Evolutionary conservation across 1,140 invertebrate genomes (phyloP), one percentile per base, ranked within the genome.

Genomic region (Trigoniulus corallinus): DNA sequence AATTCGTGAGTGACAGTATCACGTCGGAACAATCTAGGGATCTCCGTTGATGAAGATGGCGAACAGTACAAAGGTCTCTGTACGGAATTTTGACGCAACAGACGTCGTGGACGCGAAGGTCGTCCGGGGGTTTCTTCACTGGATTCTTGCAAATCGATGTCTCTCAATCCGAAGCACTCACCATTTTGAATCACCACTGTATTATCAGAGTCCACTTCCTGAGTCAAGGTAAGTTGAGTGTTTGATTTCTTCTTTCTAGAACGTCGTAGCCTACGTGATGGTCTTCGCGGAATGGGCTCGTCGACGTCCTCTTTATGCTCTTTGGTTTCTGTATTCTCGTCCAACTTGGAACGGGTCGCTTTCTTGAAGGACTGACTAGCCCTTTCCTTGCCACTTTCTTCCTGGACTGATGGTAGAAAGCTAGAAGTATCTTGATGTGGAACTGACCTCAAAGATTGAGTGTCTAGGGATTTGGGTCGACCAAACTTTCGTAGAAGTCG

Each of bases 81-180:
- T 20, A 51, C 45, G 4, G 42, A 40, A 4, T 40, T 23, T 4
- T 29, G 23, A 21, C 25, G 13, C 3, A 40, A 43, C n/a, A 15
- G 13, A 3, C 49, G 4, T 4, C 47, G 25, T 4, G 20, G 10
- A 12, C 15, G 12, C 23, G 10, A 4, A 7, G 12, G 3, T 13
- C 23, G 13, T 22, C 3, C 45, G 10, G n/a, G 26, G 24, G 3
- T 34, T 37, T 48, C 47, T 23, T 48, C 47, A 21, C 26, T 3
- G 15, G 39, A 26, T 3, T 15, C 39, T 48, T 48, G 47, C 47
- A 48, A 39, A 21, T 48, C n/a, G n/a, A n/a, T n/a, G n/a, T n/a
- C n/a, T n/a, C n/a, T n/a, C n/a, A n/a, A n/a, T n/a, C n/a, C n/a
- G n/a, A n/a, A n/a, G n/a, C n/a, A n/a, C n/a, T n/a, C n/a, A n/a